Percentiles rank a stretch among this genome's conserved stretches.
Evolutionary conservation across 2,113 vertebrate species (phyloP).

Genomic region (Fregetta grallaria): DNA sequence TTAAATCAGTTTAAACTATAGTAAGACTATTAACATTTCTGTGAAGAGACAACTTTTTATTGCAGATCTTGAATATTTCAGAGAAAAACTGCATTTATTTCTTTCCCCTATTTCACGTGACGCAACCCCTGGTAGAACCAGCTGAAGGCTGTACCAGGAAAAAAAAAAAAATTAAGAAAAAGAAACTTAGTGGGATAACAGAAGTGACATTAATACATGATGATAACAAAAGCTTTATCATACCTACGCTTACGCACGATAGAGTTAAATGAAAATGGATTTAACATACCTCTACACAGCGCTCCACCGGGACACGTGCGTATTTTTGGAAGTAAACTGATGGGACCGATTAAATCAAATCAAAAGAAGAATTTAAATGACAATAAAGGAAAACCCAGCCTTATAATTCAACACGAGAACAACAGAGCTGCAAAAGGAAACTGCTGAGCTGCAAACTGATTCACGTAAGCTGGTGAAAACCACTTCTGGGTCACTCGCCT

Average conservation of each 20-base stretch:
- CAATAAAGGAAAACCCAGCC: neutral
- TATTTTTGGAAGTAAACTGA: neutral
- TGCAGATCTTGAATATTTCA: neutral
- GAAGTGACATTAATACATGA: neutral
- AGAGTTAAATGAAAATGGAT: neutral
- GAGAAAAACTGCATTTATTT: rapidly evolving
- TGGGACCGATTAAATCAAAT: neutral
- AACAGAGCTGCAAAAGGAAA: neutral
- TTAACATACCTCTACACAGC: neutral
- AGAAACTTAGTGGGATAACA: neutral
- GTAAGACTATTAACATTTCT: neutral
- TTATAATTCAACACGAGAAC: neutral
- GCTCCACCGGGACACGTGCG: neutral
- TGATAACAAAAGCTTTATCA: neutral
- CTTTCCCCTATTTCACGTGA: neutral
- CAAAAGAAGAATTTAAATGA: neutral
- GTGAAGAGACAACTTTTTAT: neutral
- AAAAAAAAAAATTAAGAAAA: neutral
- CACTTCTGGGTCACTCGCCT: neutral
- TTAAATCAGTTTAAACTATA: neutral
- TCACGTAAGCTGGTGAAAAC: neutral
- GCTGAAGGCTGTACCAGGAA: neutral
- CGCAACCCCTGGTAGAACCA: neutral
- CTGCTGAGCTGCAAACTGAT: neutral
- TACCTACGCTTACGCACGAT: neutral